Percentiles rank a stretch among this genome's conserved stretches.
These are phyloP conservation scores for Orestias chungarensis DNA, from an alignment of 2,797 vertebrate genomes.

Conservation along the genomic window DNA sequence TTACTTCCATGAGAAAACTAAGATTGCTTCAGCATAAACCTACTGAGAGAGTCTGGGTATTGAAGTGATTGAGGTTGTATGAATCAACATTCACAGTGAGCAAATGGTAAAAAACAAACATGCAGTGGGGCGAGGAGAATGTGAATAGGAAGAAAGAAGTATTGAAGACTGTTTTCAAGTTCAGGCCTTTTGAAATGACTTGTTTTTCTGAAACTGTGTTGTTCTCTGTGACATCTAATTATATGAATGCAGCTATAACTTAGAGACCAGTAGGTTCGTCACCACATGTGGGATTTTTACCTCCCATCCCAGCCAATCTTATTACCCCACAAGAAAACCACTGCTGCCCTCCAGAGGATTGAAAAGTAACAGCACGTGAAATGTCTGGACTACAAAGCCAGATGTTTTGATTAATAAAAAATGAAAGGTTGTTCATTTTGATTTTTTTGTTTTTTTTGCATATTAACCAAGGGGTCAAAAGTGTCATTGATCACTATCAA, in stretches of 20 bases:
- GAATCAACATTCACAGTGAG: constrained; percentile 42
- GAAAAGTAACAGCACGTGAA: constrained; percentile 21
- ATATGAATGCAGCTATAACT: constrained; percentile 16
- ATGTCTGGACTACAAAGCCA: not conserved
- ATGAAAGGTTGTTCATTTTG: not conserved
- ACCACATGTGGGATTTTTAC: constrained; percentile 18
- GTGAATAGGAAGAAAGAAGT: not conserved
- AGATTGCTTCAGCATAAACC: constrained; percentile 27
- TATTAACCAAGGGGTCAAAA: not conserved
- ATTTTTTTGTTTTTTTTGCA: not conserved
- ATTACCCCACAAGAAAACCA: constrained; percentile 29
- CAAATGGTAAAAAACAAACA: constrained; percentile 41
- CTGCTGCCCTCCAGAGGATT: constrained; percentile 73
- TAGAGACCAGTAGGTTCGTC: constrained; percentile 23
- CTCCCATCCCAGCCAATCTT: not conserved
- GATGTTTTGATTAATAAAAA: not conserved
- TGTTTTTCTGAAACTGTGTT: constrained; percentile 14
- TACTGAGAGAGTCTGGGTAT: constrained; percentile 19
- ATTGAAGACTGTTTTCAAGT: constrained; percentile 10
- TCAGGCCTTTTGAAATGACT: constrained; percentile 10
- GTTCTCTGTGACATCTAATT: constrained; percentile 25
- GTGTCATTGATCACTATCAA: not conserved
- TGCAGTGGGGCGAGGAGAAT: not conserved
- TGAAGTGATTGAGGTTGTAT: constrained; percentile 22
- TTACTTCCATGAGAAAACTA: constrained; percentile 23